These are phyloP conservation scores for Meriones unguiculatus DNA, from an alignment of 2,113 vertebrate species.

Conservation along the genomic window DNA sequence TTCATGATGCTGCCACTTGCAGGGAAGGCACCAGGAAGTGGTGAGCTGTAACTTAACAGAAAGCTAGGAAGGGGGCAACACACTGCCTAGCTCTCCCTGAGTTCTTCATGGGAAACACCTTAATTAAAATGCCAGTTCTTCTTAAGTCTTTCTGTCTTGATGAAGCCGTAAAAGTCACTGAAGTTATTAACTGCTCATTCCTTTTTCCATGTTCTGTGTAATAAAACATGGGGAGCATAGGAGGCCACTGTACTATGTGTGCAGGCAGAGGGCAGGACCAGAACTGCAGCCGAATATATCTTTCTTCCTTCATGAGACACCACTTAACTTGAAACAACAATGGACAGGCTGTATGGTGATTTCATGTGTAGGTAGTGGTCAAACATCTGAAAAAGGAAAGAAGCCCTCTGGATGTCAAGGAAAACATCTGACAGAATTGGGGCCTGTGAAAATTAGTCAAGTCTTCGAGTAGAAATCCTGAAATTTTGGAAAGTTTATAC, in stretches of 20 bases:
- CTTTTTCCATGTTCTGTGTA: neutral
- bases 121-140: neutral
- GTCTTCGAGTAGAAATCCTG: neutral
- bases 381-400: constrained; percentile 25
- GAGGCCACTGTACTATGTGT: neutral
- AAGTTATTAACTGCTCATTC: neutral
- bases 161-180: neutral
- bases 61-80: too few relatives aligned
- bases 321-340: neutral
- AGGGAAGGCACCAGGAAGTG: neutral
- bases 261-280: neutral
- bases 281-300: neutral
- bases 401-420: neutral
- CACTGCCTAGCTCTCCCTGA: neutral
- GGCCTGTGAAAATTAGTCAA: neutral
- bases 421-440: neutral
- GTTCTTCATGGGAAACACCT: neutral
- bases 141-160: neutral
- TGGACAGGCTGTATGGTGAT: neutral
- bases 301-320: accelerated
- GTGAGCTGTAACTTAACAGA: neutral
- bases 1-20: neutral
- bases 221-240: neutral
- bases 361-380: neutral
- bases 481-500: neutral